These are phyloP conservation scores for Pocillopora damicornis DNA, from an alignment of 64 coral and sea anemone genomes.

Conservation along the genomic window DNA sequence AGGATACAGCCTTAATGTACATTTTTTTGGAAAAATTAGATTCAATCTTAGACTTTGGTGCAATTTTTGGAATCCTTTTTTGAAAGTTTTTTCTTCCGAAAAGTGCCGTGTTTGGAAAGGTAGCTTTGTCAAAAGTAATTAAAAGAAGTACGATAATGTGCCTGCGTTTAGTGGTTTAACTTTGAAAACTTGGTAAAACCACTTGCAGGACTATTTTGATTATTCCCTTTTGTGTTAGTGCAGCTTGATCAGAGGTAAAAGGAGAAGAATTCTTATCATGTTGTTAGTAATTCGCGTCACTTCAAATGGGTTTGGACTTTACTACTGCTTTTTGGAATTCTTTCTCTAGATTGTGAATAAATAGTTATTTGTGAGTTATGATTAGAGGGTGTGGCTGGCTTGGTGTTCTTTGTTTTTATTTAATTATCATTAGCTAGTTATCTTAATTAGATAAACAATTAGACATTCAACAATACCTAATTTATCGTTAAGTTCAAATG, in stretches of 20 bases:
- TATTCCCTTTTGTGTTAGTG: no score
- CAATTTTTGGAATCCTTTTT: background rate
- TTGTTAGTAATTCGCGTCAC: no score
- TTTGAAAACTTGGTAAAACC: background rate
- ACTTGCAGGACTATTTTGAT: no score
- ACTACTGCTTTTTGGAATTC: no score
- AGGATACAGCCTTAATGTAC: background rate
- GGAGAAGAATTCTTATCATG: no score
- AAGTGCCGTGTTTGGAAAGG: background rate
- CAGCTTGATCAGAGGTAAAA: no score
- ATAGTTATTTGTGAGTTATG: background rate
- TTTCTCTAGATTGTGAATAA: no score
- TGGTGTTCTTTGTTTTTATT: background rate
- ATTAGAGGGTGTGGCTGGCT: background rate
- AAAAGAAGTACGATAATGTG: background rate
- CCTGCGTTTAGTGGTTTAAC: background rate
- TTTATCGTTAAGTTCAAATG: background rate
- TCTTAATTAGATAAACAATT: conserved; percentile 10
- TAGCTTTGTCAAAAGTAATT: no score
- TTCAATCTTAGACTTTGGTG: background rate
- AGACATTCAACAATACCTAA: conserved; percentile 12
- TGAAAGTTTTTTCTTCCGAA: no score
- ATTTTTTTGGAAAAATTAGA: background rate
- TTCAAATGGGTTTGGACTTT: no score
- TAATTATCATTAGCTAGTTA: conserved; percentile 13